Evolutionary conservation across 2,888 invertebrate species (phyloP).

Genomic region (Lissonota sp.): DNA sequence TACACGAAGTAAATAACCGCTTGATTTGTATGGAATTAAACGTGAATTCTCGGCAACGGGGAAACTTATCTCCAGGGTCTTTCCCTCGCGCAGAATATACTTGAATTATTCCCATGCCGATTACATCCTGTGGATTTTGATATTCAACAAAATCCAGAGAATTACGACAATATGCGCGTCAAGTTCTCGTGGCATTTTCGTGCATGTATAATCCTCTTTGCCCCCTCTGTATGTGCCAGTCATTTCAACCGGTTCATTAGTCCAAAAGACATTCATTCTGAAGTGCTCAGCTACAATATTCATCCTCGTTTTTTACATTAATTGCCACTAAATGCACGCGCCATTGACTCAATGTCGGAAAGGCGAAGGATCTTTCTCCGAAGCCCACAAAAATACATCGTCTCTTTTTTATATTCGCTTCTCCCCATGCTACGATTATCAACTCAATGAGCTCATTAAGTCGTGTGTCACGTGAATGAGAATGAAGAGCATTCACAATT

Average conservation of each 20-base stretch:
- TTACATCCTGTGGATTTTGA: conserved; percentile 5
- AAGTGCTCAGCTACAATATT: neutral
- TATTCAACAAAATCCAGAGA: conserved; percentile 12
- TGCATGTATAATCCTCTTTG: neutral
- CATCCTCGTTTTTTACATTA: conserved; percentile 11
- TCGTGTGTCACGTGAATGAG: conserved; percentile 25
- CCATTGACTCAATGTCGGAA: conserved; percentile 13
- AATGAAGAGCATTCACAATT: too few species aligned
- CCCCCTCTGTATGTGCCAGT: neutral
- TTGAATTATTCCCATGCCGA: conserved; percentile 13
- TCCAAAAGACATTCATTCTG: neutral
- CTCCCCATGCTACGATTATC: conserved; percentile 33
- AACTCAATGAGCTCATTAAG: conserved; percentile 61
- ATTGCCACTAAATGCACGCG: conserved; percentile 26
- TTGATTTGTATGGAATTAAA: too few species aligned
- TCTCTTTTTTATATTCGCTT: neutral
- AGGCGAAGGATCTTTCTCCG: conserved; percentile 34
- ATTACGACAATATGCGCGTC: neutral
- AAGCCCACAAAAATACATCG: conserved; percentile 29
- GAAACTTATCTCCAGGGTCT: neutral
- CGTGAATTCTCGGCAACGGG: too few species aligned
- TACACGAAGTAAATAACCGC: too few species aligned
- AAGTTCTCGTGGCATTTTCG: neutral
- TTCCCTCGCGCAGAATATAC: neutral
- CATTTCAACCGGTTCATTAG: conserved; percentile 4